Percentiles rank a stretch among this genome's conserved stretches.
Conservation (phyloP, 2,113 vertebrate genomes). For the Lampris incognitus region DNA sequence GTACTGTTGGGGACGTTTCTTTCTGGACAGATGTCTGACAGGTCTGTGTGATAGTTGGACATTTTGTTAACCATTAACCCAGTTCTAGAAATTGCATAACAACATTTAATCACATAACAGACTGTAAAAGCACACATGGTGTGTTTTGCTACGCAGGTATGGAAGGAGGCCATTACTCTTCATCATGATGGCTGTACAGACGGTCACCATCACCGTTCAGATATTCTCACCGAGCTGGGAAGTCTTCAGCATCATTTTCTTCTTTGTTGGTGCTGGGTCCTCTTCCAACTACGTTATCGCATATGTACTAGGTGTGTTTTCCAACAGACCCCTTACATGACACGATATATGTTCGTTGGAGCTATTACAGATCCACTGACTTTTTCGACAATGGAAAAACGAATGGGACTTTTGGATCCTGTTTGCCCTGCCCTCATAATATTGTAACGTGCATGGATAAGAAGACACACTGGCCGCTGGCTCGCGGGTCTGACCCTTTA, state of each 20-base stretch:
- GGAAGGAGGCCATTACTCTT: slow-evolving; percentile 90
- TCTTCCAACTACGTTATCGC: slow-evolving; percentile 91
- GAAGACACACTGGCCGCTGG: too few relatives aligned
- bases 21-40: slow-evolving; percentile 92
- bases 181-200: slow-evolving; percentile 88
- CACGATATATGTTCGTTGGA: too few relatives aligned
- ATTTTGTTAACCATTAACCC: neutral
- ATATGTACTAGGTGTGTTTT: slow-evolving; percentile 88
- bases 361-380: too few relatives aligned
- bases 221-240: slow-evolving; percentile 90
- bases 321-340: neutral
- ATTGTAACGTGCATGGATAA: too few relatives aligned
- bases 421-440: too few relatives aligned
- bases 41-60: slow-evolving; percentile 68
- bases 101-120: too few relatives aligned
- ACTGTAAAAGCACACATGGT: neutral
- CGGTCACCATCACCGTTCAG: slow-evolving; percentile 84
- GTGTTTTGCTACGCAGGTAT: slow-evolving; percentile 77
- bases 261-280: slow-evolving; percentile 88
- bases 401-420: too few relatives aligned
- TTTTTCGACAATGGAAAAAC: too few relatives aligned
- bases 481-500: too few relatives aligned
- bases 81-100: too few relatives aligned
- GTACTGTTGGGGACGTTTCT: slow-evolving; percentile 87
- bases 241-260: slow-evolving; percentile 85